These are phyloP conservation scores for Achatina immaculata DNA, from an alignment of 1,140 invertebrate species.

Conservation along the genomic window DNA sequence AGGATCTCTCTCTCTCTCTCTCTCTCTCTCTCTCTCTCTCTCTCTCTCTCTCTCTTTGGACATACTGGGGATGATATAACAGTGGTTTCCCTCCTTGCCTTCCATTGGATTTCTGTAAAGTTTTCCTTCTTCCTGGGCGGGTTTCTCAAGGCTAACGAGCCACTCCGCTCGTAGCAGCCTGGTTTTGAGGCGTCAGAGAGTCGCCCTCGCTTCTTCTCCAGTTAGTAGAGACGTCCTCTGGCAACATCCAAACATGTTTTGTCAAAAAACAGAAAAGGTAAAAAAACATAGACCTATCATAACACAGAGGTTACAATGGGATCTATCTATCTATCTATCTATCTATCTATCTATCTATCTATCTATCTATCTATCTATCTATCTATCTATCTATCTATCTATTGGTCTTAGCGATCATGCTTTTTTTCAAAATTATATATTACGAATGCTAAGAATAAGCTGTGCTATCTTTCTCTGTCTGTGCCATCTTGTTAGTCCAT, in stretches of 20 bases:
- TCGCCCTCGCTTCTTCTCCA: background rate
- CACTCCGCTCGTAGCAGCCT: background rate
- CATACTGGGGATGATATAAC: background rate
- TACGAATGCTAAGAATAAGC: no score
- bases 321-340: no score
- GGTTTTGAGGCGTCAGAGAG: background rate
- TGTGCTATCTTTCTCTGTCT: no score
- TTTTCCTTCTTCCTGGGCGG: background rate
- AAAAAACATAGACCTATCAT: background rate
- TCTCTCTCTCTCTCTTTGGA: background rate
- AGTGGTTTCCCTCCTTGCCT: background rate
- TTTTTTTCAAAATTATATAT: no score
- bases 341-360: no score
- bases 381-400: no score
- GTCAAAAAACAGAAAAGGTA: background rate
- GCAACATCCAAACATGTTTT: background rate
- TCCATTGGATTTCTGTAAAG: background rate
- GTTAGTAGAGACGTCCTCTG: background rate
- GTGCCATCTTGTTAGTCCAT: no score
- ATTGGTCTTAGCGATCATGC: no score
- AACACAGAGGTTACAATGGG: no score
- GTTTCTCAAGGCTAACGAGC: background rate
- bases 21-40: slow-evolving; percentile 20
- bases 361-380: no score
- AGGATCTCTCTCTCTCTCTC: slow-evolving; percentile 6